These are phyloP conservation scores for Polyploca ridens DNA, from an alignment of 2,888 invertebrate species.

Conservation along the genomic window DNA sequence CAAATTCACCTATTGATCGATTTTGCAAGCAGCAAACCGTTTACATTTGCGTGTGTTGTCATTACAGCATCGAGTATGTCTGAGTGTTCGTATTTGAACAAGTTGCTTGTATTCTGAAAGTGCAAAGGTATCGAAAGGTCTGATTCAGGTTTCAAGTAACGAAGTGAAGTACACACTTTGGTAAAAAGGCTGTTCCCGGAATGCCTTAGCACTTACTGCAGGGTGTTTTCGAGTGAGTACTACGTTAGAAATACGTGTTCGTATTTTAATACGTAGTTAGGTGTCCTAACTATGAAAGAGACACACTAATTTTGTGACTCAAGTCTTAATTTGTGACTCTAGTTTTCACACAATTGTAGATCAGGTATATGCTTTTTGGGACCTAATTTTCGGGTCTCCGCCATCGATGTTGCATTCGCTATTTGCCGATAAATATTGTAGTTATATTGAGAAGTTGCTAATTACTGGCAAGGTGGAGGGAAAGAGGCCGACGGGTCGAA, in stretches of 20 bases:
- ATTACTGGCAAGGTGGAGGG: too few relatives aligned
- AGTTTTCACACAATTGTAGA: too few relatives aligned
- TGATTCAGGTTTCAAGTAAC: conserved; percentile 35
- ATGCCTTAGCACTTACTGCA: conserved; percentile 13
- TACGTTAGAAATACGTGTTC: background rate
- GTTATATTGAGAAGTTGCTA: too few relatives aligned
- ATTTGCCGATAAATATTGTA: too few relatives aligned
- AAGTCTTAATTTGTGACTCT: too few relatives aligned
- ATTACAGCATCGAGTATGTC: conserved; percentile 47
- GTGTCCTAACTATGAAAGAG: background rate
- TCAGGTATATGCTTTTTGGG: too few relatives aligned
- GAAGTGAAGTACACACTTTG: conserved; percentile 37
- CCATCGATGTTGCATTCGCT: too few relatives aligned
- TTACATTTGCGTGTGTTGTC: conserved; percentile 29
- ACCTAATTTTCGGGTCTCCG: too few relatives aligned
- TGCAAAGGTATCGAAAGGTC: conserved; percentile 32
- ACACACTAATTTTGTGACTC: too few relatives aligned
- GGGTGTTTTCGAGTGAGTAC: background rate
- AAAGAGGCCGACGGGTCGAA: too few relatives aligned
- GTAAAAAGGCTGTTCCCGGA: conserved; percentile 43
- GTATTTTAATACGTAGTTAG: background rate
- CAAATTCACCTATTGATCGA: conserved; percentile 18
- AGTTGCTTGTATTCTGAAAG: conserved; percentile 12
- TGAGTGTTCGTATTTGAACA: conserved; percentile 41
- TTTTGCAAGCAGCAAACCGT: conserved; percentile 22